Evolutionary conservation across 2,113 vertebrate species (phyloP).

Genomic region (Myxocyprinus asiaticus): DNA sequence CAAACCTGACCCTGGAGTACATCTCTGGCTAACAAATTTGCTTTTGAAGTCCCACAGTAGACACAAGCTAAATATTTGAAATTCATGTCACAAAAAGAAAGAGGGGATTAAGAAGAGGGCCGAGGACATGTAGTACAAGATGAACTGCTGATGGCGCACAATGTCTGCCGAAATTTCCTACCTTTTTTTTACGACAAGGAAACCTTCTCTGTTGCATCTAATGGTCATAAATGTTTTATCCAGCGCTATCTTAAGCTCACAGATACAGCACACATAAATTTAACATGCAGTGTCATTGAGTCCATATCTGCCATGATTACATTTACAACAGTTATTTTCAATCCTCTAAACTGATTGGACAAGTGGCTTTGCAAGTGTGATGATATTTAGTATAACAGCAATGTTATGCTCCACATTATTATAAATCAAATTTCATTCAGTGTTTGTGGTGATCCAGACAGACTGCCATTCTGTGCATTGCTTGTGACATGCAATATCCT

Average conservation of each 20-base stretch:
- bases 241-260: constrained; percentile 9
- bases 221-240: constrained; percentile 48
- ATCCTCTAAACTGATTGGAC: too few species aligned
- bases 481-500: too few species aligned
- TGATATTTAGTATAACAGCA: too few species aligned
- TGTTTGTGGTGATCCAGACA: too few species aligned
- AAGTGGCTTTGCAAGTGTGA: too few species aligned
- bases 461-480: too few species aligned
- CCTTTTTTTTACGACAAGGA: too few species aligned
- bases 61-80: constrained; percentile 11
- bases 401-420: too few species aligned
- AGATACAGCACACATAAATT: constrained; percentile 24
- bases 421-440: too few species aligned
- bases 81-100: constrained; percentile 6
- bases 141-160: background rate
- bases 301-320: constrained; percentile 1
- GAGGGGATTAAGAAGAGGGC: background rate
- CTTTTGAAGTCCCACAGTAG: background rate
- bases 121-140: background rate
- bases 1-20: constrained; percentile 10
- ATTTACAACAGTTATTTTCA: too few species aligned
- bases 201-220: constrained; percentile 23
- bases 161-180: too few species aligned
- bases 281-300: constrained; percentile 17
- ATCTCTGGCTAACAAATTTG: background rate